These are phyloP conservation scores for Lithophane ornitopus DNA, from an alignment of 2,888 invertebrate species.

Conservation along the genomic window DNA sequence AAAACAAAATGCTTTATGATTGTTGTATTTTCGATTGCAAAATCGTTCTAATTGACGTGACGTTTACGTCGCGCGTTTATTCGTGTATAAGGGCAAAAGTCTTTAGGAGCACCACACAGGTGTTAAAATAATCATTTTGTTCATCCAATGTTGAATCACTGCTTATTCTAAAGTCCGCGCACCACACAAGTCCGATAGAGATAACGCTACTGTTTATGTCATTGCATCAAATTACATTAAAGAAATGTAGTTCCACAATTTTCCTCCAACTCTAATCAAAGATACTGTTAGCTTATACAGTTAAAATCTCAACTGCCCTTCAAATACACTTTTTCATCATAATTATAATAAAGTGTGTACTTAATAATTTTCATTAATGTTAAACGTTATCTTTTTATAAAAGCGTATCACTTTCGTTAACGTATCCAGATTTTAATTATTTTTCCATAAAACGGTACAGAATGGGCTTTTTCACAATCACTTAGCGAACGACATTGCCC, in stretches of 20 bases:
- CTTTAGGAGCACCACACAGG: not conserved
- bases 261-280: too few relatives aligned
- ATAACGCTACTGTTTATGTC: too few relatives aligned
- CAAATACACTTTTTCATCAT: not conserved
- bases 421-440: constrained; percentile 41
- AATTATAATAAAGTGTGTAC: constrained; percentile 1
- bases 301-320: not conserved
- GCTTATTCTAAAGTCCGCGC: too few relatives aligned
- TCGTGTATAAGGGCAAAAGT: not conserved
- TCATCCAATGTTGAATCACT: not conserved
- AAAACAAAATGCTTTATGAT: not conserved
- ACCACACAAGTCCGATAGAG: too few relatives aligned
- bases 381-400: constrained; percentile 7
- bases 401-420: constrained; percentile 10
- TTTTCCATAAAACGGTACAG: constrained; percentile 44
- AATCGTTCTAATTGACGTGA: not conserved
- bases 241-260: too few relatives aligned
- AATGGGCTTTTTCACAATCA: constrained; percentile 58
- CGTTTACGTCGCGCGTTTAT: not conserved
- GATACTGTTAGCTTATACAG: too few relatives aligned
- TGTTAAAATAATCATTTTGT: not conserved
- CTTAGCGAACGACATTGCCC: constrained; percentile 61
- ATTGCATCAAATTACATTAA: too few relatives aligned
- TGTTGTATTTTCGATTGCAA: not conserved
- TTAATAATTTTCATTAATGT: constrained; percentile 10